Conservation (phyloP, 2,888 invertebrate genomes). For the Carterocephalus palaemon region DNA sequence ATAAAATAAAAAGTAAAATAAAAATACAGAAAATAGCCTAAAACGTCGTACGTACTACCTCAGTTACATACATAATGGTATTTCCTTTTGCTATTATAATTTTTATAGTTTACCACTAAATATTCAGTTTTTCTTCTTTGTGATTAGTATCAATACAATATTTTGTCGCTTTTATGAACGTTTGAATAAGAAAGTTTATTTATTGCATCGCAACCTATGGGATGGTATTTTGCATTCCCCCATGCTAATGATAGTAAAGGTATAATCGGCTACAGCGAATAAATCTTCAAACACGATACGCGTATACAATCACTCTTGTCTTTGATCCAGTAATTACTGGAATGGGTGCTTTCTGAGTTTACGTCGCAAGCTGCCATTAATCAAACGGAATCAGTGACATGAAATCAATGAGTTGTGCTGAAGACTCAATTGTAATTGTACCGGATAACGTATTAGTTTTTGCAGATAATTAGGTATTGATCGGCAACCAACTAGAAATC, state of each 20-base stretch:
- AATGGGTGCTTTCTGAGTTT: conserved; percentile 46
- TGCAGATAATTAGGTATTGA: neutral
- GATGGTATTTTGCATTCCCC: too few species aligned
- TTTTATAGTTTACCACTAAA: too few species aligned
- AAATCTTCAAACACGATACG: conserved; percentile 10
- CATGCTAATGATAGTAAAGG: conserved; percentile 1
- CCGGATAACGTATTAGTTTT: conserved; percentile 30
- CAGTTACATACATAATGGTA: too few species aligned
- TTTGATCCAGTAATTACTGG: conserved; percentile 50
- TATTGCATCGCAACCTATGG: too few species aligned
- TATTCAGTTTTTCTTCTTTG: too few species aligned
- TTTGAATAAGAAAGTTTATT: too few species aligned
- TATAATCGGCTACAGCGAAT: conserved; percentile 6
- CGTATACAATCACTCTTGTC: conserved; percentile 34
- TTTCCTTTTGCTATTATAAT: too few species aligned
- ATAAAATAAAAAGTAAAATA: too few species aligned
- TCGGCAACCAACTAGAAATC: conserved; percentile 7
- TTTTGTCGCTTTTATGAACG: too few species aligned
- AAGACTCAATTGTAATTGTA: conserved; percentile 29
- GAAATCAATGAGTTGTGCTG: conserved; percentile 45
- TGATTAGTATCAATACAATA: too few species aligned
- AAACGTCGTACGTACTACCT: too few species aligned
- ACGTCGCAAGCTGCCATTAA: conserved; percentile 45
- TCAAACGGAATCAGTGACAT: conserved; percentile 55
- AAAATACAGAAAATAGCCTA: too few species aligned